These are phyloP conservation scores for Orycteropus afer DNA, from an alignment of 2,113 vertebrate species.

Conservation along the genomic window DNA sequence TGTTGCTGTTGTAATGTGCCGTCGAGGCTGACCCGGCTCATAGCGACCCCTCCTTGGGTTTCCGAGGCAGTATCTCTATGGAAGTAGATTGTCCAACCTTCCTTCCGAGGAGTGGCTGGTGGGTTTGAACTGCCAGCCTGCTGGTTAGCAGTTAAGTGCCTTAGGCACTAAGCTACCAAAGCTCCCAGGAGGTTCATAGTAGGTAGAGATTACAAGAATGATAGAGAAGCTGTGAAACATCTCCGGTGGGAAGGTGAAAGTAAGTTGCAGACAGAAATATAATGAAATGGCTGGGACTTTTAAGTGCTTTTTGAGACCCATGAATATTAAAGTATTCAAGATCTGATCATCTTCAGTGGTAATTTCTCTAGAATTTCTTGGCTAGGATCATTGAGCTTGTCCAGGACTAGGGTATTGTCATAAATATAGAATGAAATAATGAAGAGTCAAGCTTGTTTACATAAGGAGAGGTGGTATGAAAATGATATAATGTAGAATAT, in stretches of 20 bases:
- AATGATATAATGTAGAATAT: background rate
- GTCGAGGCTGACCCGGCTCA: no score
- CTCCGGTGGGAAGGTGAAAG: background rate
- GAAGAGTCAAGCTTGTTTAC: background rate
- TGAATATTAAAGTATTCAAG: background rate
- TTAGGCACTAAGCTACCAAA: no score
- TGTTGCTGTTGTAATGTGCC: no score
- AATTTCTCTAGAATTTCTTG: background rate
- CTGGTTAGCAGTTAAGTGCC: no score
- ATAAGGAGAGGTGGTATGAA: background rate
- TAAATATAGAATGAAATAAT: background rate
- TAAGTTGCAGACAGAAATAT: background rate
- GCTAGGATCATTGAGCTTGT: background rate
- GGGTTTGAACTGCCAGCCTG: no score
- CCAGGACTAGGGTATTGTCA: background rate
- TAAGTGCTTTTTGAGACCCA: background rate
- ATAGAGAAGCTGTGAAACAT: background rate
- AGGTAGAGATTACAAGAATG: background rate
- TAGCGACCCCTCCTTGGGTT: no score
- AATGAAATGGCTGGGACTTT: background rate
- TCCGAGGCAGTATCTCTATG: no score
- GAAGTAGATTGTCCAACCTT: no score
- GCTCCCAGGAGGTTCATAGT: background rate
- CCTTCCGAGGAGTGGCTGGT: no score
- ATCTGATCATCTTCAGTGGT: background rate